These are phyloP conservation scores for Sigmodon hispidus DNA, from an alignment of 2,113 vertebrate species.

Conservation along the genomic window DNA sequence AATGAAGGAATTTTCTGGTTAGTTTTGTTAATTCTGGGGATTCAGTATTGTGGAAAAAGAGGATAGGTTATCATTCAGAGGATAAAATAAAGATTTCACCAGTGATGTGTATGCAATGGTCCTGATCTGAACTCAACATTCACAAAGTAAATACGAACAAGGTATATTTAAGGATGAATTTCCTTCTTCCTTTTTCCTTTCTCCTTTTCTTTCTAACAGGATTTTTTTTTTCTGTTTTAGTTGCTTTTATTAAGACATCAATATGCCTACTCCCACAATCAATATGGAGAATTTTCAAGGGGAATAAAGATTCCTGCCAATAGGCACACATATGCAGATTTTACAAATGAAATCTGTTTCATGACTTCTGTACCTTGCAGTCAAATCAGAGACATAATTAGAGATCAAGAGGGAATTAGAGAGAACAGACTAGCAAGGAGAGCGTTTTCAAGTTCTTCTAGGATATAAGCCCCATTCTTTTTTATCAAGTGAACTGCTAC, in stretches of 20 bases:
- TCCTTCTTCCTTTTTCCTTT: not conserved
- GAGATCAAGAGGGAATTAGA: conserved; percentile 40
- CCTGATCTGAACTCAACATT: conserved; percentile 45
- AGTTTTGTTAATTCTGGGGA: conserved; percentile 39
- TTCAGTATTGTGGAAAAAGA: conserved; percentile 62
- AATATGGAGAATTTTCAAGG: conserved; percentile 65
- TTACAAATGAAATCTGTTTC: conserved; percentile 69
- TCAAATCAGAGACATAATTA: conserved; percentile 63
- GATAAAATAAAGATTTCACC: conserved; percentile 64
- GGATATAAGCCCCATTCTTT: not conserved
- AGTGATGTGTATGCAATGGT: conserved; percentile 26
- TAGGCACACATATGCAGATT: conserved; percentile 66
- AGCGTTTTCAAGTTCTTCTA: conserved; percentile 18
- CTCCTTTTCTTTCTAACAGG: not conserved
- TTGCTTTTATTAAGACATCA: conserved; percentile 52
- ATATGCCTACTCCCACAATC: not conserved
- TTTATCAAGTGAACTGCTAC: not conserved
- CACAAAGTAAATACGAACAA: conserved; percentile 53
- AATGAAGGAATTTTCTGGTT: conserved; percentile 62
- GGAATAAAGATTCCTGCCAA: conserved; percentile 55
- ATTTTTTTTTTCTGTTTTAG: conserved; percentile 34
- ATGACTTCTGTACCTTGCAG: conserved; percentile 63
- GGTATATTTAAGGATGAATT: not conserved
- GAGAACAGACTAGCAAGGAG: conserved; percentile 51
- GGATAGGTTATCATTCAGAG: conserved; percentile 46